Percentiles rank a stretch among this genome's conserved stretches.
Conservation (phyloP, 2,113 vertebrate species). For the Hydrolagus affinis region DNA sequence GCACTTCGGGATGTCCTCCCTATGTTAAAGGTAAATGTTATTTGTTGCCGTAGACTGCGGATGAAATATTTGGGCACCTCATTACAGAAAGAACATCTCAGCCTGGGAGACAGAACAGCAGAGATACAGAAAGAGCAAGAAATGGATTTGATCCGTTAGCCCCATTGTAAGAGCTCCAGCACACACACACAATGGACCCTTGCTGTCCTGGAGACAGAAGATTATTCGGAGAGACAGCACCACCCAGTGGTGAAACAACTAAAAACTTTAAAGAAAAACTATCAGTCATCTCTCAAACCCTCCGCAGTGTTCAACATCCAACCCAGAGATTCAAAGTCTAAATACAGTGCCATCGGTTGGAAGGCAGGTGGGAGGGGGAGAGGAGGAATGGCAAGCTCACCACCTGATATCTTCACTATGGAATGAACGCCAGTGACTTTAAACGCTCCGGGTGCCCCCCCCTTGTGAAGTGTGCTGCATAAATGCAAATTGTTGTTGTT, state of each 20-base stretch:
- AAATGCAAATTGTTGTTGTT: too few relatives aligned
- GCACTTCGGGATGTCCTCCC: too few relatives aligned
- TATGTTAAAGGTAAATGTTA: too few relatives aligned
- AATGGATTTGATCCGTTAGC: background rate
- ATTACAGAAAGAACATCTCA: background rate
- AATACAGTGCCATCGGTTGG: background rate
- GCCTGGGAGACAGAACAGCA: background rate
- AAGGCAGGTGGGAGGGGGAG: background rate
- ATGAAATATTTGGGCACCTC: too few relatives aligned
- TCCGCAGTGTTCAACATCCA: background rate
- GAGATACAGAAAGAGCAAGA: background rate
- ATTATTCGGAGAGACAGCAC: background rate
- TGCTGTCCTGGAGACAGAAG: too few relatives aligned
- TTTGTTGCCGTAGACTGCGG: too few relatives aligned
- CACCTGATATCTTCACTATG: background rate
- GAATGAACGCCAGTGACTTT: too few relatives aligned
- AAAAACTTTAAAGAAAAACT: background rate
- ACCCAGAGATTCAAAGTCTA: background rate
- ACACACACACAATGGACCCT: too few relatives aligned
- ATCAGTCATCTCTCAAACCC: background rate
- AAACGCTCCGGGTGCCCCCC: too few relatives aligned
- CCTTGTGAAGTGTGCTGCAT: too few relatives aligned
- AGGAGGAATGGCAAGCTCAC: too few relatives aligned
- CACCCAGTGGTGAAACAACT: background rate
- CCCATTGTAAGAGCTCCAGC: too few relatives aligned